Base-by-base conservation (phyloP, 2,888 invertebrate genomes). In the Asteroscopus sphinx region DNA sequence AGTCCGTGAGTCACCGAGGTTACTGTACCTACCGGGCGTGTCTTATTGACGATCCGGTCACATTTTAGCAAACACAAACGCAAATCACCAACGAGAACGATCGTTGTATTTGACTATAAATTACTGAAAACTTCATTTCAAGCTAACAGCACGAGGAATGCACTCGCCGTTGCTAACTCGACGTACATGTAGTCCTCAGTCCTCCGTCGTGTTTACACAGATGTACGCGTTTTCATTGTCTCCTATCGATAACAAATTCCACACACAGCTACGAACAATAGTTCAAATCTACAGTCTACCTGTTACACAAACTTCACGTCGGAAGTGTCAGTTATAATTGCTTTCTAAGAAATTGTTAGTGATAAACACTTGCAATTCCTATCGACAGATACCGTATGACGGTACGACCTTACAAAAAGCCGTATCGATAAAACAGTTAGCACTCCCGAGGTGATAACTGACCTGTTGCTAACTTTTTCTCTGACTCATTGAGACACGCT, bases 1-100 rank as follows among this genome's bases (percentile, higher is more conserved):
- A 51, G 44, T 52, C 44, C 35, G 69, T 92, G 91, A 92, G 74
- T 92, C 92, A 92, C 77, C 76, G 86, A 82, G 88, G 87, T 88
- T 86, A 85, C 79, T 81, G 85, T 74, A 81, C 88, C 71, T 61
- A 66, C 59, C 73, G 80, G 77, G 78, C 81, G 76, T 80, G 79
- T 77, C 84, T 80, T 71, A n/a, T 59, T 72, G 48, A 63, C 58
- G 51, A 37, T 68, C 76, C 71, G 74, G 67, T 76, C 79, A 76
- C 72, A 73, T 81, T 82, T 82, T 81, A 66, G 72, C 81, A 72
- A 76, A 79, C 68, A 77, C 61, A 58, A 66, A 64, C 59, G 46
- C 55, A 47, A 59, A 61, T 49, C 60, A 57, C 49, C 53, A 57
- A 67, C 49, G 42, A 69, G 57, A 57, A 67, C 49, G 42, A 69